Evolutionary conservation across 2,113 vertebrate genomes (phyloP), one percentile per base, ranked within the genome.

Genomic region (Lamprologus sp.): DNA sequence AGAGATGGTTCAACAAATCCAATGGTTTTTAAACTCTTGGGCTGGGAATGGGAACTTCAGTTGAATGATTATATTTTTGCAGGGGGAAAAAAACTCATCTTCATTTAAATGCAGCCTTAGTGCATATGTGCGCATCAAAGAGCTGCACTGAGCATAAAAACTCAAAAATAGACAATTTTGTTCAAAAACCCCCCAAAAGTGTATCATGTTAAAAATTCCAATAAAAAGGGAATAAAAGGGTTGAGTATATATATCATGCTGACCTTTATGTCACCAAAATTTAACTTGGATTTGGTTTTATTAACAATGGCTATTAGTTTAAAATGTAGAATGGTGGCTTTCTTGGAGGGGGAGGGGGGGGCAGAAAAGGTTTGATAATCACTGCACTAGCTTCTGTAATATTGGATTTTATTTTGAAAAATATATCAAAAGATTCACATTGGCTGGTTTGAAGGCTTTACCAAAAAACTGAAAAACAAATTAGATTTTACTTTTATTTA

Each of bases 101-200:
- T 70, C n/a, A 42, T 70, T 70, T 70, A 70, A 70, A 42, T 23
- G 13, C 7, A 70, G n/a, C 37, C 21, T 70, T 70, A 14, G n/a
- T 26, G 37, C 65, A 23, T 23, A 15, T 23, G 63, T 68, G 63
- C 3, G 1, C 35, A 23, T 42, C n/a, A 26, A 75, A 47, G 68
- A 15, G 40, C 8, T 45, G 68, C 68, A 75, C 40, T 17, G 21
- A 75, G 40, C 9, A 47, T 47, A 75, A 17, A 47, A 75, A 75
- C 8, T 10, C 21, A 37, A 70, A 70, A 70, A 70, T 42, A 45
- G 21, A 14, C 37, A 26, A 70, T 70, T 9, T 42, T 42, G 37
- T 23, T 23, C 1, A 68, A 56, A 26, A 56, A 0, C 0, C 0
- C 21, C 13, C 55, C 26, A 5, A 65, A 65, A 21, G 4, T 37